phyloP scores from a whole-genome alignment of 2,113 vertebrate genomes.

The Phylloscopus trochiloides region DNA sequence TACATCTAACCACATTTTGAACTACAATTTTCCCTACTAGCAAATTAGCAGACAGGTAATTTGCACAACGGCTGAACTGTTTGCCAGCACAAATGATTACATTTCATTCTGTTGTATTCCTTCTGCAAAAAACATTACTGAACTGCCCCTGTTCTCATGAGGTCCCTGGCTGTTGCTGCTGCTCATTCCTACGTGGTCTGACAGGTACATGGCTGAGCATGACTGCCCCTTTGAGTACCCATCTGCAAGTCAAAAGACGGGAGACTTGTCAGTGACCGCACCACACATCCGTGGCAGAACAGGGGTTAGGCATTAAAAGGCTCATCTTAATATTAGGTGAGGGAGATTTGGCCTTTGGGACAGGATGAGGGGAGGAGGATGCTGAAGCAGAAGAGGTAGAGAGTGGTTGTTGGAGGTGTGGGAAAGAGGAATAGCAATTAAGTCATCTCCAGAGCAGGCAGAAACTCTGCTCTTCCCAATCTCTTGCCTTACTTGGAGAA shows the following conservation, averaged over 20 bases:
- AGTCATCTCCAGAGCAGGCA: neutral
- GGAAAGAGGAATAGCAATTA: neutral
- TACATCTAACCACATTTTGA: neutral
- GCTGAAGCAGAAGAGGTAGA: neutral
- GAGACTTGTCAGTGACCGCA: rapidly evolving
- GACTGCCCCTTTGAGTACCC: neutral
- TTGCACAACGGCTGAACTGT: neutral
- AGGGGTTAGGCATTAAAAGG: neutral
- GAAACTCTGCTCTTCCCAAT: neutral
- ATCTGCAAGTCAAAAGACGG: neutral
- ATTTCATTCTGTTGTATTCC: neutral
- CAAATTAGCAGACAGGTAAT: neutral
- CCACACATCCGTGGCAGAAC: rapidly evolving
- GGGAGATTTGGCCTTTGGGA: neutral
- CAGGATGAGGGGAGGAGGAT: neutral
- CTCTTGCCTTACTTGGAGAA: neutral
- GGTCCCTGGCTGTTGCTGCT: neutral
- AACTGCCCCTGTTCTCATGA: neutral
- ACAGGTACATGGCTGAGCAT: rapidly evolving
- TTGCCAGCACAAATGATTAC: neutral
- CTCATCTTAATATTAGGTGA: neutral
- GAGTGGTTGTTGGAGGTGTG: neutral
- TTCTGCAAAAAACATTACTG: neutral
- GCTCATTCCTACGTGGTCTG: rapidly evolving
- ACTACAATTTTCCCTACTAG: neutral